Base-by-base conservation (phyloP, 2,113 vertebrate species). In the Nanorana parkeri region DNA sequence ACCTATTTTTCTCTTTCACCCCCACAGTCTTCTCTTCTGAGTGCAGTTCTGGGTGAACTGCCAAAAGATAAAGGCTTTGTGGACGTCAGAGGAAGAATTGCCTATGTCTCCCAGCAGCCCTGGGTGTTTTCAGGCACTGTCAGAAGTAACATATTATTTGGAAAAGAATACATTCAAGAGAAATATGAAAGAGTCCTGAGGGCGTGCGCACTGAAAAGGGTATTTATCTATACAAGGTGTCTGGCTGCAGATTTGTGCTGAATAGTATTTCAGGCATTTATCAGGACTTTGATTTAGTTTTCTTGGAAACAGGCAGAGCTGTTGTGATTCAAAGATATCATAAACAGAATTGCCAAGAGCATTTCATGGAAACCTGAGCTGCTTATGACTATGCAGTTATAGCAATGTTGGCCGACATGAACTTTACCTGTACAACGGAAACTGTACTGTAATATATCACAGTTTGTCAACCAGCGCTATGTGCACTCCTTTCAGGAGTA, bases 111-210 rank as follows among this genome's bases (percentile, higher is more conserved):
- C 21, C 97, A 99, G 91, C 96, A 97, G 87, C 95, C 97, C 19
- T 99, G 97, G 96, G 96, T 99, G 68, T 96, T 98, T 87, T 92
- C 97, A 4, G 97, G 97, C 10, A 98, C 97, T 1, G 93, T 99
- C 68, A 94, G 95, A 73, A 97, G 95, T 89, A 99, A 99, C 87
- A 99, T 99, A 87, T 91, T 99, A n/a, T 99, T 99, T 87, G 97
- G 97, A 78, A 97, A 95, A 84, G 92, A 93, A 77, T 95, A 97
- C 26, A 90, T 95, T 83, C 93, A 89, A 61, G 92, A 95, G 85
- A 96, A 95, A 74, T 99, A 99, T 0, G 94, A 98, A 56, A 91
- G 88, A 80, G 95, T 99, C 29, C 88, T 99, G 61, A 92, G 91
- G 91, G 97, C 92, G 28, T 99, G 97, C 65, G 96, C 97, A 66